Evolutionary conservation across 2,113 vertebrate genomes (phyloP).

Genomic region (Trogon surrucura): DNA sequence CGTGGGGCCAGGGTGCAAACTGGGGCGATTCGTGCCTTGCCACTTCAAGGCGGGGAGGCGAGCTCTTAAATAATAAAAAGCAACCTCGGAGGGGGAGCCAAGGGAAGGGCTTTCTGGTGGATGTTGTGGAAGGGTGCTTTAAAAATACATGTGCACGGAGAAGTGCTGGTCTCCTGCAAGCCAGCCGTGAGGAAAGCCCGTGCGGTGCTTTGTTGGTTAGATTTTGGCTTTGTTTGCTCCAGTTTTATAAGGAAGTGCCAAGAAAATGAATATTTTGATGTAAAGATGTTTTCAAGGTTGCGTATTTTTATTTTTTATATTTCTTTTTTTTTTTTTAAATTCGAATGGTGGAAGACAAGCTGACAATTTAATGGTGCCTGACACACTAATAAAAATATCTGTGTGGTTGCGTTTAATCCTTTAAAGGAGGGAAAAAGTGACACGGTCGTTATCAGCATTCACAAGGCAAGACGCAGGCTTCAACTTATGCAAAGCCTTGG

Average conservation of each 20-base stretch:
- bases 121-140: not conserved
- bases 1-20: rapidly evolving
- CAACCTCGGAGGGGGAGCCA: not conserved
- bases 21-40: not conserved
- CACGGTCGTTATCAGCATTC: constrained; percentile 37
- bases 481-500: constrained; percentile 76
- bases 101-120: not conserved
- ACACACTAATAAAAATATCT: constrained; percentile 24
- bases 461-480: constrained; percentile 37
- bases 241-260: not conserved
- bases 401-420: constrained; percentile 33
- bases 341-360: not conserved
- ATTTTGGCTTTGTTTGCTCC: not conserved
- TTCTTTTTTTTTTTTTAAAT: not conserved
- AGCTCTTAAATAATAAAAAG: not conserved
- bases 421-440: not conserved
- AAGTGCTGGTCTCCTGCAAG: not conserved
- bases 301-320: not conserved
- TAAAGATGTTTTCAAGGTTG: not conserved
- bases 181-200: not conserved
- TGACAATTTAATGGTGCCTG: constrained; percentile 11
- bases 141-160: not conserved
- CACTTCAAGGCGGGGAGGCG: not conserved
- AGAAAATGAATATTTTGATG: not conserved
- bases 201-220: not conserved